These are phyloP conservation scores for Nesogale talazaci DNA, from an alignment of 2,113 vertebrate genomes.

Conservation along the genomic window DNA sequence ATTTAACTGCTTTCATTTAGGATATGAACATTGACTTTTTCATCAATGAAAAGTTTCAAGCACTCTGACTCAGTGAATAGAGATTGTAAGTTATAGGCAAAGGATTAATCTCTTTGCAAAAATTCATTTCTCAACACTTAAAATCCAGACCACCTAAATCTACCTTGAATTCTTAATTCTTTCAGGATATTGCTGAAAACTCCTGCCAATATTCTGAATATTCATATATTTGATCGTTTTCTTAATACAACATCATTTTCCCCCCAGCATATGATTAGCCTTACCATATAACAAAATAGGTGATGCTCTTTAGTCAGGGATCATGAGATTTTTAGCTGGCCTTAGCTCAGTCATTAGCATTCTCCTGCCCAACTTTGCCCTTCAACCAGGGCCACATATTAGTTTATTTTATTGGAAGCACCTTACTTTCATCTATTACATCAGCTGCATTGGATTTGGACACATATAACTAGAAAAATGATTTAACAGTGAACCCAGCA, in stretches of 20 bases:
- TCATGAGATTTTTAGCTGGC: not conserved
- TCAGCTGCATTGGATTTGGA: not conserved
- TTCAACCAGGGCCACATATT: not conserved
- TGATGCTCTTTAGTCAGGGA: not conserved
- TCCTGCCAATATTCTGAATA: not conserved
- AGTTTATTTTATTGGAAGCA: not conserved
- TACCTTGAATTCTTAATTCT: constrained; percentile 29
- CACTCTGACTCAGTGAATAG: not conserved
- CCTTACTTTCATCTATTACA: not conserved
- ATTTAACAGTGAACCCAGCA: not conserved
- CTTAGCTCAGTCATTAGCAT: not conserved
- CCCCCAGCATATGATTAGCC: not conserved
- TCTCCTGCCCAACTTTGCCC: not conserved
- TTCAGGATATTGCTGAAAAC: constrained; percentile 43
- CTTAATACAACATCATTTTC: not conserved
- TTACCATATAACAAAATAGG: not conserved
- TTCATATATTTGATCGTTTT: not conserved
- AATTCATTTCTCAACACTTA: not conserved
- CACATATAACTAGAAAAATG: not conserved
- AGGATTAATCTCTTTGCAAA: not conserved
- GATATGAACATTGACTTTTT: constrained; percentile 20
- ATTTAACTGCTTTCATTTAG: constrained; percentile 47
- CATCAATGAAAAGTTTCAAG: constrained; percentile 33
- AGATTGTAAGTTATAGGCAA: constrained; percentile 5
- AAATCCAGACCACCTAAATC: not conserved